Percentiles rank a stretch among this genome's conserved stretches.
These are phyloP conservation scores for Trichomalopsis sarcophagae DNA, from an alignment of 1,140 invertebrate species.

Conservation along the genomic window DNA sequence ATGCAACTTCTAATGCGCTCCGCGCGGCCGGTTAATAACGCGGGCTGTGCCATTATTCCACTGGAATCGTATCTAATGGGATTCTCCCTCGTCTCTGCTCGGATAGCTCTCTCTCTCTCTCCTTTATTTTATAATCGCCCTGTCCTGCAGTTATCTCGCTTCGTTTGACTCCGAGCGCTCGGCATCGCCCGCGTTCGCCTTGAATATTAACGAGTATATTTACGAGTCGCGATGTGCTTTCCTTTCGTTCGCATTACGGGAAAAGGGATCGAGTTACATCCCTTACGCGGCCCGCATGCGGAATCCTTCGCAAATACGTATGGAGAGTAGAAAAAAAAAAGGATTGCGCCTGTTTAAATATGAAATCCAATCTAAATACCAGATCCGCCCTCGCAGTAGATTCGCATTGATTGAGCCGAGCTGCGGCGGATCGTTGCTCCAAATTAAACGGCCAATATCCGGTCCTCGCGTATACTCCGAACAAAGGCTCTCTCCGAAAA, in stretches of 20 bases:
- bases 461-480: not conserved
- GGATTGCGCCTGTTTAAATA: slow-evolving; percentile 13
- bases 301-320: not conserved
- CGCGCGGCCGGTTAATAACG: slow-evolving; percentile 22
- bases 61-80: slow-evolving; percentile 27
- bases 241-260: not conserved
- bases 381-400: not conserved
- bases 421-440: not conserved
- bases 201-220: not conserved
- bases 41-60: slow-evolving; percentile 14
- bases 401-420: not conserved
- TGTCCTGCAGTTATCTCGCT: no score
- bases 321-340: not conserved
- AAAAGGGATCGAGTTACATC: not conserved
- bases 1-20: slow-evolving; percentile 23
- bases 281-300: not conserved
- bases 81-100: not conserved
- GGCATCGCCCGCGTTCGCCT: no score
- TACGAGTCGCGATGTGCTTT: not conserved
- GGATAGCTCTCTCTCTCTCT: no score
- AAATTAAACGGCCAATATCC: slow-evolving; percentile 13
- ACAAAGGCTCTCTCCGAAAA: not conserved
- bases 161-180: not conserved
- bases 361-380: slow-evolving; percentile 31
- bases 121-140: slow-evolving; percentile 34